Evolutionary conservation across 2,888 invertebrate genomes (phyloP), one percentile per base, ranked within the genome.

Genomic region (Eretmocerus hayati): DNA sequence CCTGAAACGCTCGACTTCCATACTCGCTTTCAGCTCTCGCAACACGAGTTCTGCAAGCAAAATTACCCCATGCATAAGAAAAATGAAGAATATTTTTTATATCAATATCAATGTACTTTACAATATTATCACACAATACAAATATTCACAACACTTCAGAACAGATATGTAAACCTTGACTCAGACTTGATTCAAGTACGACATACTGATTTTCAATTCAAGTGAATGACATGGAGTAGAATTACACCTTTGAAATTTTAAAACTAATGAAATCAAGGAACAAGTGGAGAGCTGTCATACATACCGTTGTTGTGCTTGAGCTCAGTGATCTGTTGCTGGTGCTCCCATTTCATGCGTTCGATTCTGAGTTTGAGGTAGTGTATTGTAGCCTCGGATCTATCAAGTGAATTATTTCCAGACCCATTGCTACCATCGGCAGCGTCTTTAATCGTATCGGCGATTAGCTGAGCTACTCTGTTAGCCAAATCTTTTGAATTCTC

Each of bases 321-420:
- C 61, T 89, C 88, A 0, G 76, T 71, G 2, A 90, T 62, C 70
- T 90, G 85, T 58, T 87, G 83, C 48, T 81, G 77, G 60, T 90
- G 85, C 35, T 77, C 75, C 80, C 87, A 85, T 57, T 79, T 78
- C 53, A 80, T 66, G 42, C 81, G 80, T 62, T 90, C 89, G 41
- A 87, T 73, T 69, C 87, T 85, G 56, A 84, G 63, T 58, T 80
- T 78, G 5, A 87, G 67, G 4, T 75, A 67, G 20, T 81, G 75
- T 44, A 83, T 70, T 32, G 79, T 77, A 0, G 85, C 80, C 62
- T 82, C 80, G 8, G 74, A 69, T 41, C 60, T 61, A n/a, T 65
- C 64, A 0, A 56, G 48, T 3, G 57, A 49, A 21, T 55, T 57
- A 13, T 56, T 59, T 6, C 49, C 22, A 18, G 58, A 46, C 9